Evolutionary conservation across 2,113 vertebrate species (phyloP), one percentile per base, ranked within the genome.

Genomic region (Toxotes chatareus): DNA sequence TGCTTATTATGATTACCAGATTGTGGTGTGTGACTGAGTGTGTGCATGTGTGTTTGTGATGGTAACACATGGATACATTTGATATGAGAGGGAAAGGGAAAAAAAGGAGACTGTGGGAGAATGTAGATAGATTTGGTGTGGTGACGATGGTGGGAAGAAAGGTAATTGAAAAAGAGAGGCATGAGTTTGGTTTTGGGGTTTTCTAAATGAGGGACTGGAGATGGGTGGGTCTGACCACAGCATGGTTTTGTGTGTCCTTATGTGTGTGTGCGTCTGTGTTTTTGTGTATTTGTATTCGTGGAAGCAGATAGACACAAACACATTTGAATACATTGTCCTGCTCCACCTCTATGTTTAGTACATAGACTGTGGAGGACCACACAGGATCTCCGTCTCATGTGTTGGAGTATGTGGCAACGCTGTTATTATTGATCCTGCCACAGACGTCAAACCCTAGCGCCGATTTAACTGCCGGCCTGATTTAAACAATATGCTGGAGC

Each of bases 401-500:
- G 65, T 82, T 63, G 75, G 83, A 89, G 85, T 86, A 86, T 89
- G 90, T 79, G 82, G 83, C 90, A 82, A 76, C 34, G 32, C 86
- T 83, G 82, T 86, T 91, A 85, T 92, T 93, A 94, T 93, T 93
- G 93, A 94, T 93, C 86, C 74, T n/a, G 79, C 89, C 86, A 44
- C 87, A 87, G 90, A 92, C 88, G 86, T 93, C 87, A 93, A 88
- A 89, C 85, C 89, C 79, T 73, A 92, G 91, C 89, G 87, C 86
- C 86, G 74, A 79, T 91, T 92, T 87, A 84, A 91, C 91, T 91
- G 87, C 88, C 49, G 74, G 66, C 78, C 86, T 94, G 92, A 95
- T 95, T 93, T 64, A 94, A 94, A 94, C 93, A 94, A 90, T 92
- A 92, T 93, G 93, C 85, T 56, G 69, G 46, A 69, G 86, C 42